Evolutionary conservation across 1,140 invertebrate species (phyloP).

Genomic region (Atta texana): DNA sequence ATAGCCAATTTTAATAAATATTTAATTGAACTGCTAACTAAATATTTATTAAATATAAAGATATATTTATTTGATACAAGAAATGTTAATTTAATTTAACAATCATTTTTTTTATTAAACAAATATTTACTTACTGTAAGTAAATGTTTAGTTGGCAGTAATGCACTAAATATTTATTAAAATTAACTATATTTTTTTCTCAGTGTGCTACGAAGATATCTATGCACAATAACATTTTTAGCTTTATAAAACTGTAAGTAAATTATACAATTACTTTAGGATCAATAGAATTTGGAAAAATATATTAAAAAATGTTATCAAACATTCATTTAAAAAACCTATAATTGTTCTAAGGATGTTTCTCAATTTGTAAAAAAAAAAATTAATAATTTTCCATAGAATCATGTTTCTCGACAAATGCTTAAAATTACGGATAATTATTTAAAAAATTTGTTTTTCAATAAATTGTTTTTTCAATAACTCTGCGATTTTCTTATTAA

Average conservation of each 20-base stretch:
- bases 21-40: too few species aligned
- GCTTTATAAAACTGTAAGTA: background rate
- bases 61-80: too few species aligned
- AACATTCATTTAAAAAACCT: background rate
- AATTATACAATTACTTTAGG: background rate
- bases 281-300: background rate
- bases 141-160: too few species aligned
- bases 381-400: background rate
- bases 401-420: background rate
- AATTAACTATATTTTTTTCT: too few species aligned
- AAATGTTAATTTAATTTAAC: too few species aligned
- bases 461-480: background rate
- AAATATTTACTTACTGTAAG: too few species aligned
- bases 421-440: background rate
- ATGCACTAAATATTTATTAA: too few species aligned
- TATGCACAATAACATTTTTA: background rate
- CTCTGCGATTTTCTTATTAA: background rate
- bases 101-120: too few species aligned
- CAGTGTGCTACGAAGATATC: background rate
- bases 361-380: constrained; percentile 8
- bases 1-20: too few species aligned
- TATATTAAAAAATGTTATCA: background rate
- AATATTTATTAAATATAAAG: too few species aligned
- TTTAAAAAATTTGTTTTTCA: background rate
- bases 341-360: background rate